Conservation (phyloP, 2,888 invertebrate genomes). For the Terebella lapidaria region DNA sequence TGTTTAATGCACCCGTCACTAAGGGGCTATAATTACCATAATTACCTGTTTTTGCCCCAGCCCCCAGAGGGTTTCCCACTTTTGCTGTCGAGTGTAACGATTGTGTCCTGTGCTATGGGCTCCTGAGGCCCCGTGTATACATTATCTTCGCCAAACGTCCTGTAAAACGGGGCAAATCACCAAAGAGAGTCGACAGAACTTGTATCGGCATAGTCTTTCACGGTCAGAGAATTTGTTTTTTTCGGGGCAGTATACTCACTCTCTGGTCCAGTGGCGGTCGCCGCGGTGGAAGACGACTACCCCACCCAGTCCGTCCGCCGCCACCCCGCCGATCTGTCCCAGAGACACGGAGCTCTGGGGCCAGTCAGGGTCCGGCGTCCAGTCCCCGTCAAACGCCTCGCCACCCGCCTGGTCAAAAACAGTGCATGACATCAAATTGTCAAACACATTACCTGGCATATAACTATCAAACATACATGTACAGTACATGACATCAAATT, state of each 20-base stretch:
- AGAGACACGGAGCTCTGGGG: conserved; percentile 15
- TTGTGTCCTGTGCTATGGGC: conserved; percentile 78
- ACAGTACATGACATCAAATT: too few species aligned
- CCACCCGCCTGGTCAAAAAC: too few species aligned
- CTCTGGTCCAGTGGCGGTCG: conserved; percentile 71
- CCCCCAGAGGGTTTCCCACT: conserved; percentile 73
- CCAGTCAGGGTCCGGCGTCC: conserved; percentile 6
- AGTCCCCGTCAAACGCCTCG: background rate
- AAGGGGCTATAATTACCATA: too few species aligned
- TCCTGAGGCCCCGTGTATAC: conserved; percentile 52
- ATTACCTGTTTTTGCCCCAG: conserved; percentile 74
- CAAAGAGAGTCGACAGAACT: too few species aligned
- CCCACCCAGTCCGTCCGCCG: conserved; percentile 72
- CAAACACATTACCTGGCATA: too few species aligned
- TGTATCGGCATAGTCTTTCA: too few species aligned
- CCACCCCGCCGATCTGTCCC: conserved; percentile 82
- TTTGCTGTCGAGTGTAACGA: conserved; percentile 70
- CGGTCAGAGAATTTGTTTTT: too few species aligned
- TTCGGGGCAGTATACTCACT: conserved; percentile 57
- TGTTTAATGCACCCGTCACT: too few species aligned
- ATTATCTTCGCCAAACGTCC: conserved; percentile 17
- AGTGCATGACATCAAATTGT: too few species aligned
- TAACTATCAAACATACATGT: too few species aligned
- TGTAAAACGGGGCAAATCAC: background rate
- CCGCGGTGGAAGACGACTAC: conserved; percentile 83